phyloP scores from a whole-genome alignment of 2,797 vertebrate species.

The Mus spretus region DNA sequence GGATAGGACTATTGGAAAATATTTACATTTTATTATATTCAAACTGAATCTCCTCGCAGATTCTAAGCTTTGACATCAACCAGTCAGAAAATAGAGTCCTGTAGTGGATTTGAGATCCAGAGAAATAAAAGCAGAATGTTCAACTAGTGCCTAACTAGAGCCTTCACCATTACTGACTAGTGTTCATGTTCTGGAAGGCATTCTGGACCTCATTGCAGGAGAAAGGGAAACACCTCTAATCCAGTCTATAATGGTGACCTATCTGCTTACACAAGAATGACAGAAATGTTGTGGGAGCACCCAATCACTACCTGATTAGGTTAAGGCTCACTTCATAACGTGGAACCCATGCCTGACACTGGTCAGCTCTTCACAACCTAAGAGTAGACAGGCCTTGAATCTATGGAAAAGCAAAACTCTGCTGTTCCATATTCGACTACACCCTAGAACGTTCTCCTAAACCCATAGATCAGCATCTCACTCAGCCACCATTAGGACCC shows the following conservation, averaged over 20 bases:
- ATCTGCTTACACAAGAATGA: not conserved
- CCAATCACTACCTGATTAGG: not conserved
- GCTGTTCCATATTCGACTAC: too few species aligned
- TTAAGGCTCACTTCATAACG: not conserved
- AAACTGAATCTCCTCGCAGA: not conserved
- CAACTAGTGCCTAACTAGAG: not conserved
- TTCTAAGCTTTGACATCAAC: not conserved
- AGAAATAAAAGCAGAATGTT: not conserved
- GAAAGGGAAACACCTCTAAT: too few species aligned
- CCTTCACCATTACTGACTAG: not conserved
- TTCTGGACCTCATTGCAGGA: not conserved
- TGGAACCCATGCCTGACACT: not conserved
- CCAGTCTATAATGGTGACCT: not conserved
- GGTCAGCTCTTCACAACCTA: not conserved
- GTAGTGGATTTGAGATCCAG: not conserved
- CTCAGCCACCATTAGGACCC: not conserved
- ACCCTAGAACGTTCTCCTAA: not conserved
- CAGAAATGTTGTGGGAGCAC: not conserved
- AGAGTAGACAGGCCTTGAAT: not conserved
- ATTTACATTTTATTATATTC: not conserved
- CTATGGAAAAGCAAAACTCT: not conserved
- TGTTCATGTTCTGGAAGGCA: too few species aligned
- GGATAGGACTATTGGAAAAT: not conserved
- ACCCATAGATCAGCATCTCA: not conserved
- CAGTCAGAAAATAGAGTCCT: not conserved